phyloP scores from a whole-genome alignment of 2,888 invertebrate genomes.

The Agrotis puta region DNA sequence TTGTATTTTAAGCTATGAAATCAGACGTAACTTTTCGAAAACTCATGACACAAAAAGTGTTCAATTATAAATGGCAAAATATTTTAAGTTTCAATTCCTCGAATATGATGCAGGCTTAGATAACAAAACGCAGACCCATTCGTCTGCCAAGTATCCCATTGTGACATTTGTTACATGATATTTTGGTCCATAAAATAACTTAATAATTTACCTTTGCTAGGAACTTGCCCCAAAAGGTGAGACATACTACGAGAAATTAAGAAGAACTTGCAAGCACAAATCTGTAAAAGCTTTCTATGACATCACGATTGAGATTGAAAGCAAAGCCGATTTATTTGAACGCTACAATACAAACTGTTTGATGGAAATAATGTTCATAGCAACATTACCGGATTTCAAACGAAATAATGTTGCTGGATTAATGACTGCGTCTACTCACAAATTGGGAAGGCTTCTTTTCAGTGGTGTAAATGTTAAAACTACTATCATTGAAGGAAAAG shows the following conservation, averaged over 20 bases:
- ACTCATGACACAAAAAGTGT: too few species aligned
- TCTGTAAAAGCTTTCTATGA: conserved; percentile 15
- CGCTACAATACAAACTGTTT: conserved; percentile 21
- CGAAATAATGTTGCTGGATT: conserved; percentile 15
- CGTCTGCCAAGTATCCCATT: too few species aligned
- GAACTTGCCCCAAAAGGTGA: conserved; percentile 15
- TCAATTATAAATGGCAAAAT: too few species aligned
- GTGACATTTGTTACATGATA: too few species aligned
- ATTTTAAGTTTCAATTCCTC: too few species aligned
- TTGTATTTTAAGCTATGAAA: too few species aligned
- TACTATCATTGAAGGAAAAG: not conserved
- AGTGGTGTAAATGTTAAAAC: conserved; percentile 24
- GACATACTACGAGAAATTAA: conserved; percentile 15
- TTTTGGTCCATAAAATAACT: too few species aligned
- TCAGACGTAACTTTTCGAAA: too few species aligned
- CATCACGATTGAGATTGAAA: conserved; percentile 20
- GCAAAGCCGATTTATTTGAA: conserved; percentile 11
- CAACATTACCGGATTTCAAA: conserved; percentile 13
- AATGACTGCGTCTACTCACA: not conserved
- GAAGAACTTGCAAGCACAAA: conserved; percentile 10
- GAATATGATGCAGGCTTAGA: too few species aligned
- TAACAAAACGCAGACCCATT: too few species aligned
- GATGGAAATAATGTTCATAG: conserved; percentile 10
- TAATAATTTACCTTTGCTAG: not conserved
- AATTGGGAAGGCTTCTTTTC: conserved; percentile 8